Conservation (phyloP, 1,140 invertebrate genomes). For the Frieseomelitta varia region DNA sequence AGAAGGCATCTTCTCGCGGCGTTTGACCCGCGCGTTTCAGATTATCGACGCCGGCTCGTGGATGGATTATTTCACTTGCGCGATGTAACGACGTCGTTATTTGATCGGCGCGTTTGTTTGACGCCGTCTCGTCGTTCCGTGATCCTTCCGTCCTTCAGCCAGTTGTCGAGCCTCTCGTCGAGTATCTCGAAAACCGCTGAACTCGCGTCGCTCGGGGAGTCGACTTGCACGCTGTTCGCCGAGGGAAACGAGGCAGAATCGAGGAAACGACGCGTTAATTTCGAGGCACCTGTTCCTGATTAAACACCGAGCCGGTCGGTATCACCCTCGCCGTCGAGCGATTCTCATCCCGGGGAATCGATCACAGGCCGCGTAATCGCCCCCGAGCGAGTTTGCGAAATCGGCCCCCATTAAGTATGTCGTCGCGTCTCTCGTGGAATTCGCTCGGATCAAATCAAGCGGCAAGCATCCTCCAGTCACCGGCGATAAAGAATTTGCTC, state of each 20-base stretch:
- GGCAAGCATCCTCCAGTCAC: background rate
- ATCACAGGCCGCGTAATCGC: background rate
- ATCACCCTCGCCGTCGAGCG: background rate
- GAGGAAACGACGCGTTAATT: background rate
- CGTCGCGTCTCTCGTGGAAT: background rate
- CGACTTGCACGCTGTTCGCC: background rate
- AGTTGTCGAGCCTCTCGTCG: slow-evolving; percentile 18
- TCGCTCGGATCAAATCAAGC: no score
- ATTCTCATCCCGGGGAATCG: no score
- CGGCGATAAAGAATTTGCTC: background rate
- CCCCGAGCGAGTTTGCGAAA: no score
- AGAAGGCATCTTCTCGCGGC: slow-evolving; percentile 57
- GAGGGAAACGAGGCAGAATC: background rate
- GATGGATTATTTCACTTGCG: slow-evolving; percentile 50
- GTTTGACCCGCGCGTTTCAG: slow-evolving; percentile 39
- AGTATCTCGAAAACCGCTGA: slow-evolving; percentile 34
- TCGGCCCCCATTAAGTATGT: background rate
- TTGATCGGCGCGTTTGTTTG: slow-evolving; percentile 56
- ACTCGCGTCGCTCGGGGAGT: background rate
- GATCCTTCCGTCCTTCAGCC: slow-evolving; percentile 28
- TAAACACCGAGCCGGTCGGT: background rate
- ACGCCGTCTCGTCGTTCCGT: background rate
- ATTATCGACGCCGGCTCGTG: slow-evolving; percentile 55
- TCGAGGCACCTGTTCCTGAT: background rate
- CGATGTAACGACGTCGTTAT: slow-evolving; percentile 65